Evolutionary conservation across 2,113 vertebrate species (phyloP), one percentile per base, ranked within the genome.

Genomic region (Leptosomus discolor): DNA sequence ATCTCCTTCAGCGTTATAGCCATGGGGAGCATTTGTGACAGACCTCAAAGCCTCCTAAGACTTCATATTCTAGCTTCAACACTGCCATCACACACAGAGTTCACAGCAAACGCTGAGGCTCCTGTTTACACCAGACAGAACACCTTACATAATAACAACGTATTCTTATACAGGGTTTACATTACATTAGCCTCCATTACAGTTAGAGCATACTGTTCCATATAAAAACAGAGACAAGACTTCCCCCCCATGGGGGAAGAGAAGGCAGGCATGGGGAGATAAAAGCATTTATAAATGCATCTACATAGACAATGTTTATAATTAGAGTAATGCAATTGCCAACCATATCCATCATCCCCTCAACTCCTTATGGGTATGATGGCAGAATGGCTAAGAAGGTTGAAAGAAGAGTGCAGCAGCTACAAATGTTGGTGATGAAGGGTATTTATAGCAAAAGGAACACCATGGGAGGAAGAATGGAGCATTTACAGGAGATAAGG

Each of bases 381-480:
- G 43, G 93, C 51, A 95, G 75, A 94, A 75, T 13, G 29, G 46
- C 73, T 78, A 46, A 68, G 56, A 30, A 68, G 12, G 12, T 37
- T 87, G 68, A 87, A 94, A 79, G 16, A 70, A 48, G 68, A 81
- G 39, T 36, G 39, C 34, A 87, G 64, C 61, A 82, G 69, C 84
- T 90, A 58, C 54, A 78, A 68, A 77, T 22, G 46, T 8, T 87
- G 45, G 36, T 81, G 69, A 73, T 81, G 26, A 71, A 90, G 53
- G 61, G 30, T 93, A 91, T 90, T 95, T 88, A 71, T 89, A 95
- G 85, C 51, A 71, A 69, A 57, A 79, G 46, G 39, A 87, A 85
- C 64, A 90, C 16, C 37, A 45, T 0, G 0, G 73, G 36, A 86
- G 69, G 73, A 82, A 91, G 46, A 92, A 87, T 8, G 19, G 61